Evolutionary conservation across 1,140 invertebrate species (phyloP).

Genomic region (Nasonia giraulti): DNA sequence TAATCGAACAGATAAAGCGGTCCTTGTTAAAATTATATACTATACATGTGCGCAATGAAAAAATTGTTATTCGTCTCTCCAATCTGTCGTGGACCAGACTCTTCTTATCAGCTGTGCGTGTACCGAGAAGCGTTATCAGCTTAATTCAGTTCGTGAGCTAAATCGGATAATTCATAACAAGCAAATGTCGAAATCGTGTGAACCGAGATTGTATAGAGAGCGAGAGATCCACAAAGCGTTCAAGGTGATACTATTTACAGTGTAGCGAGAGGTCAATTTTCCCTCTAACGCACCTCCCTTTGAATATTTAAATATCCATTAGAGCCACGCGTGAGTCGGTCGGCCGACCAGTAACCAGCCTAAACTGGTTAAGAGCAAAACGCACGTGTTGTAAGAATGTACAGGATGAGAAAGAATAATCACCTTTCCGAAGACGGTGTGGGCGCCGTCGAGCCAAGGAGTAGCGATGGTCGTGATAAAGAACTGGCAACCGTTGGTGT

Average conservation of each 20-base stretch:
- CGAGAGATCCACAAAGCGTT: too few relatives aligned
- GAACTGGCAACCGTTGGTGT: conserved; percentile 96
- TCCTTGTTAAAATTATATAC: too few relatives aligned
- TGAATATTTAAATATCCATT: not conserved
- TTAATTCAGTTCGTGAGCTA: too few relatives aligned
- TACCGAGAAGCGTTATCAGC: too few relatives aligned
- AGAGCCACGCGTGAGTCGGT: not conserved
- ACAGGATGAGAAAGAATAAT: not conserved
- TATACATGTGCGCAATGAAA: too few relatives aligned
- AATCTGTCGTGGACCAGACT: too few relatives aligned
- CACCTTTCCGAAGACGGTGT: conserved; percentile 97
- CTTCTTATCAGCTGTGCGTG: too few relatives aligned
- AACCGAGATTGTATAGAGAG: too few relatives aligned
- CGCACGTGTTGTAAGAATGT: too few relatives aligned
- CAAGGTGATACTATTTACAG: not conserved
- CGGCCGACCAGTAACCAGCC: not conserved
- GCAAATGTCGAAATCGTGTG: too few relatives aligned
- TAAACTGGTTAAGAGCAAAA: not conserved
- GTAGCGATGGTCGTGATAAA: conserved; percentile 94
- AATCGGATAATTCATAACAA: too few relatives aligned
- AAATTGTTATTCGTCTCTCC: too few relatives aligned
- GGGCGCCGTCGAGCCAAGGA: conserved; percentile 93
- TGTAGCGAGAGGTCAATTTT: not conserved
- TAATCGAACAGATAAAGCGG: conserved; percentile 59
- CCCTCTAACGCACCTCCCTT: not conserved